Evolutionary conservation across 2,888 invertebrate genomes (phyloP).

Genomic region (Cephus pulcher): DNA sequence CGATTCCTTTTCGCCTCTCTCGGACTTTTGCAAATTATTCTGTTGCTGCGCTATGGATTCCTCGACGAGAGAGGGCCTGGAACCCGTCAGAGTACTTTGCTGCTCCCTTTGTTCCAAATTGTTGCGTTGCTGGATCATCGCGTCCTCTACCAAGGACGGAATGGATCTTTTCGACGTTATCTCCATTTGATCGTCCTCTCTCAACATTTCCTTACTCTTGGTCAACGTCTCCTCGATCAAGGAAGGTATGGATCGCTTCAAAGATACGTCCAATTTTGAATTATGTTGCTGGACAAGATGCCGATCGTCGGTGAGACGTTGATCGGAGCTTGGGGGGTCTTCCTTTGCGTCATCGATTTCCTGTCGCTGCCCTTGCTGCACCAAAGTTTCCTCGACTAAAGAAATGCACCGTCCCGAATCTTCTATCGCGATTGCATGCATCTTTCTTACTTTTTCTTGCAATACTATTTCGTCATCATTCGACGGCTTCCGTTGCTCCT

Average conservation of each 20-base stretch:
- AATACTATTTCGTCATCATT: background rate
- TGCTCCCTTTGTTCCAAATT: background rate
- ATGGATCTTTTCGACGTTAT: background rate
- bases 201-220: background rate
- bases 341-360: background rate
- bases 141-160: background rate
- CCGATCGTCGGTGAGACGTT: background rate
- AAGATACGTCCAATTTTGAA: background rate
- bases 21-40: background rate
- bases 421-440: background rate
- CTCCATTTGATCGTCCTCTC: background rate
- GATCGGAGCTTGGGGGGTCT: background rate
- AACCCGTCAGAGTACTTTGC: background rate
- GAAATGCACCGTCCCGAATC: background rate
- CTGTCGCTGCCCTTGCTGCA: background rate
- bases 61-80: background rate
- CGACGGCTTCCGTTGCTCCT: slow-evolving; percentile 24
- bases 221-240: background rate
- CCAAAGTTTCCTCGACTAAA: background rate
- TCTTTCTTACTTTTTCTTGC: background rate
- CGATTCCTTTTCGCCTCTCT: background rate
- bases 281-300: background rate
- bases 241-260: background rate
- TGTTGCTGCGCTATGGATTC: background rate
- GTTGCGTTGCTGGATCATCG: background rate